These are phyloP conservation scores for Hippocampus abdominalis DNA, from an alignment of 2,113 vertebrate genomes.

Conservation along the genomic window DNA sequence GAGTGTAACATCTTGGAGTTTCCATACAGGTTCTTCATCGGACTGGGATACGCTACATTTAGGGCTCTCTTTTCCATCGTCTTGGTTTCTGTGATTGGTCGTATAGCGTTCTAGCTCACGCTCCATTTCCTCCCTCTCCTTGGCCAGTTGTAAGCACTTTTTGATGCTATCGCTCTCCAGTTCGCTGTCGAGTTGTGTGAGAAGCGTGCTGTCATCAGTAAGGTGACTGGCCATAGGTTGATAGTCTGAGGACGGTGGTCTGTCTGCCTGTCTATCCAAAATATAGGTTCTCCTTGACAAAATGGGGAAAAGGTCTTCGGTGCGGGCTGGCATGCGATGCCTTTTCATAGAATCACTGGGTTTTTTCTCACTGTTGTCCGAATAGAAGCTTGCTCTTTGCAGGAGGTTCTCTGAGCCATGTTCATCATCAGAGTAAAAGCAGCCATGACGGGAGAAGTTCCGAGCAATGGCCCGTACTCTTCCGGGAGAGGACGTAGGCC, in stretches of 20 bases:
- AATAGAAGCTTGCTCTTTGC: constrained; percentile 71
- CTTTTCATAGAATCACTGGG: constrained; percentile 52
- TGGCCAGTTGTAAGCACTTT: constrained; percentile 64
- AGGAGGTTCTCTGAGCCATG: constrained; percentile 66
- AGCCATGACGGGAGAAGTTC: constrained; percentile 73
- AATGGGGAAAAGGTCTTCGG: constrained; percentile 57
- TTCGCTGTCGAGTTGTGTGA: constrained; percentile 62
- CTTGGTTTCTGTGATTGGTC: constrained; percentile 29
- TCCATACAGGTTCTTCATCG: constrained; percentile 66
- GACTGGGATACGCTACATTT: constrained; percentile 23
- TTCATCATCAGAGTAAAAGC: constrained; percentile 74
- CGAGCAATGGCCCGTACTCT: constrained; percentile 69
- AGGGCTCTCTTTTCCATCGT: constrained; percentile 41
- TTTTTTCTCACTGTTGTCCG: constrained; percentile 69
- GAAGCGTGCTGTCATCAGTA: constrained; percentile 57
- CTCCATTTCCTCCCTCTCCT: constrained; percentile 70
- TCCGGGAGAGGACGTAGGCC: constrained; percentile 64
- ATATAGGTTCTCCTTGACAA: constrained; percentile 49
- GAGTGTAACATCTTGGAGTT: constrained; percentile 68
- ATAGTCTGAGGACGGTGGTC: constrained; percentile 31
- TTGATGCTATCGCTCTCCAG: constrained; percentile 55
- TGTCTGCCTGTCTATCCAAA: constrained; percentile 44
- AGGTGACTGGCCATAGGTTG: constrained; percentile 55
- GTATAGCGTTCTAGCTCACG: constrained; percentile 60
- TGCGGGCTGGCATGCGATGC: constrained; percentile 21